Base-by-base conservation (phyloP, 37 sponge, comb jelly and placozoan genomes). In the Mnemiopsis leidyi region DNA sequence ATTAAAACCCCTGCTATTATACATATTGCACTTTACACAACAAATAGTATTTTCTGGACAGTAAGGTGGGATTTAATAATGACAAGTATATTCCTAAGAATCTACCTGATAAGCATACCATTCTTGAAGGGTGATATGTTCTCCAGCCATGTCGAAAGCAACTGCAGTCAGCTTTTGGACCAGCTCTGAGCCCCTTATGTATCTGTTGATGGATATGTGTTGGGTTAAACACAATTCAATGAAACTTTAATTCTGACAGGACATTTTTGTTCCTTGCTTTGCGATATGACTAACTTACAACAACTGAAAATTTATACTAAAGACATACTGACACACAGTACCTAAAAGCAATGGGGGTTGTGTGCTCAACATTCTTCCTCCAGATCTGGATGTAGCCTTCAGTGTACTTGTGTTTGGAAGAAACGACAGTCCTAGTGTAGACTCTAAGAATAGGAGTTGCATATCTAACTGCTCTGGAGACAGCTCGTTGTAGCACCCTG, bases 341-440 rank as follows among this genome's bases (percentile, higher is more conserved):
- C 90, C 90, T 85, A 61, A 85, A 85, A 39, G 90, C 90, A 40
- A 85, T 21, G 16, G 90, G 90, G n/a, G 40, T 85, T 23, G 35
- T 38, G 36, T 40, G 35, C 40, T 18, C 36, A n/a, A 85, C 29
- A 38, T 85, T 23, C 26, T 39, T 40, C 48, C 39, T 85, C 40
- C 33, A 13, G 7, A 85, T 23, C 32, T 40, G 40, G 5, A 38
- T 40, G 61, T 29, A 85, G 48, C 90, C 40, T 61, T 85, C 29
- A 7, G 40, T n/a, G 90, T 85, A 85, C 61, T 85, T 85, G 48
- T 85, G 90, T 3, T 37, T 35, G 35, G 40, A 40, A 28, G 61
- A 38, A 13, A 85, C 90, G 3, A 85, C 13, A n/a, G 90, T 85
- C 29, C 90, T 7, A n/a, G 35, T 33, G 35, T 85, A 85, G 61